These are phyloP conservation scores for Phyllotreta cruciferae DNA, from an alignment of 2,888 invertebrate genomes.

Conservation along the genomic window DNA sequence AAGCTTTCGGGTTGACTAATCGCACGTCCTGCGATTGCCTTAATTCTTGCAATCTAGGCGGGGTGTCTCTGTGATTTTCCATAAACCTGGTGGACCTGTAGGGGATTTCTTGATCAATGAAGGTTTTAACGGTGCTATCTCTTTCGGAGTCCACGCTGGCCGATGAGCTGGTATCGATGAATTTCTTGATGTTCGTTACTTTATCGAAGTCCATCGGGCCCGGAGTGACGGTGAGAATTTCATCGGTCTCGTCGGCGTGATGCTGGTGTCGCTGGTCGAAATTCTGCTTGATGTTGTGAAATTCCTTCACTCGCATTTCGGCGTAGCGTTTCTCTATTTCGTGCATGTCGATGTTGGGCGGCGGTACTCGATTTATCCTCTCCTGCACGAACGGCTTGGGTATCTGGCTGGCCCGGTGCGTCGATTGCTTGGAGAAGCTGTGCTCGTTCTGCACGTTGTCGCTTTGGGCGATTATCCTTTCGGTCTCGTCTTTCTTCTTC, in stretches of 20 bases:
- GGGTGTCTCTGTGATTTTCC: constrained; percentile 46
- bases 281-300: constrained; percentile 50
- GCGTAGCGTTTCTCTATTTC: constrained; percentile 51
- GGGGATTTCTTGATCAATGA: constrained; percentile 27
- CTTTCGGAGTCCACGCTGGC: constrained; percentile 56
- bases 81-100: constrained; percentile 33
- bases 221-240: constrained; percentile 37
- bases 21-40: constrained; percentile 49
- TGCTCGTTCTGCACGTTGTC: constrained; percentile 57
- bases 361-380: not conserved
- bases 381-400: constrained; percentile 33
- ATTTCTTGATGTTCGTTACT: constrained; percentile 48
- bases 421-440: constrained; percentile 50
- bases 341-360: constrained; percentile 32
- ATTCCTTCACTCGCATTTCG: constrained; percentile 52
- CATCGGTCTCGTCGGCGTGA: constrained; percentile 30
- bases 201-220: constrained; percentile 48
- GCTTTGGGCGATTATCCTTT: constrained; percentile 39
- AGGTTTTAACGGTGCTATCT: constrained; percentile 31
- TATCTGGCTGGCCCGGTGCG: constrained; percentile 49
- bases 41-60: constrained; percentile 54
- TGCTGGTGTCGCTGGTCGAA: constrained; percentile 44
- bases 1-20: constrained; percentile 57
- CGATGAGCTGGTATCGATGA: constrained; percentile 57
- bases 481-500: constrained; percentile 58